These are phyloP conservation scores for Globodera rostochiensis DNA, from an alignment of 1,140 invertebrate species.

Conservation along the genomic window DNA sequence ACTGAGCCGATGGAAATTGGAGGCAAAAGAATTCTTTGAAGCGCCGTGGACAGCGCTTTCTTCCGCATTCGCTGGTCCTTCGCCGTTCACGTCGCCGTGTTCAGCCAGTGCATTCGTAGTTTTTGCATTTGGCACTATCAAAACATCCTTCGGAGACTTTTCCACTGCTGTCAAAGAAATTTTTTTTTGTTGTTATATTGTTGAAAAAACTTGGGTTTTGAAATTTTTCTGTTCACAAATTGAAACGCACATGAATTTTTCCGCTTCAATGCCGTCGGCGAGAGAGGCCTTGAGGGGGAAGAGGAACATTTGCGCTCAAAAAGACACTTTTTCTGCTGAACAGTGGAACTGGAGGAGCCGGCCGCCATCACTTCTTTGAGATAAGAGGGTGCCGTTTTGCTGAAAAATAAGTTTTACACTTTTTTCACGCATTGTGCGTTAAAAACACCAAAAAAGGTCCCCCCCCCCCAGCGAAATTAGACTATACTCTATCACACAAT, in stretches of 20 bases:
- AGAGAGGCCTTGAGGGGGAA: background rate
- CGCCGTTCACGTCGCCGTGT: conserved; percentile 2
- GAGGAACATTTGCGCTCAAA: conserved; percentile 23
- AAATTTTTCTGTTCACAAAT: background rate
- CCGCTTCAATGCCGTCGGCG: conserved; percentile 5
- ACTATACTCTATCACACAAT: too few relatives aligned
- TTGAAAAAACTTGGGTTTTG: background rate
- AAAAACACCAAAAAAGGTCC: too few relatives aligned
- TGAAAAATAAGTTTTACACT: background rate
- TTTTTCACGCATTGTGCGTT: too few relatives aligned
- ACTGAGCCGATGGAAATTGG: conserved; percentile 34
- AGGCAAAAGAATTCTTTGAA: conserved; percentile 20
- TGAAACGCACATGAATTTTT: background rate
- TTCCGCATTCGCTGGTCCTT: conserved; percentile 20
- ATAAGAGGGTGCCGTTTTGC: background rate
- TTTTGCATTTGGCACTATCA: conserved; percentile 2
- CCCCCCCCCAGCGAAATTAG: too few relatives aligned
- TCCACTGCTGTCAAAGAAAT: background rate
- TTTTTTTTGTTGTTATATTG: background rate
- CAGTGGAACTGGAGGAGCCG: conserved; percentile 4
- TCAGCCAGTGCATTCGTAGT: background rate
- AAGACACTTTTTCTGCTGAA: conserved; percentile 18
- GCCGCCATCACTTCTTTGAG: background rate
- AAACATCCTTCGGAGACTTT: conserved; percentile 1
- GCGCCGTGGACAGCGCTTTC: conserved; percentile 5